Conservation (phyloP, 2,888 invertebrate species). For the Caradrina kadenii region DNA sequence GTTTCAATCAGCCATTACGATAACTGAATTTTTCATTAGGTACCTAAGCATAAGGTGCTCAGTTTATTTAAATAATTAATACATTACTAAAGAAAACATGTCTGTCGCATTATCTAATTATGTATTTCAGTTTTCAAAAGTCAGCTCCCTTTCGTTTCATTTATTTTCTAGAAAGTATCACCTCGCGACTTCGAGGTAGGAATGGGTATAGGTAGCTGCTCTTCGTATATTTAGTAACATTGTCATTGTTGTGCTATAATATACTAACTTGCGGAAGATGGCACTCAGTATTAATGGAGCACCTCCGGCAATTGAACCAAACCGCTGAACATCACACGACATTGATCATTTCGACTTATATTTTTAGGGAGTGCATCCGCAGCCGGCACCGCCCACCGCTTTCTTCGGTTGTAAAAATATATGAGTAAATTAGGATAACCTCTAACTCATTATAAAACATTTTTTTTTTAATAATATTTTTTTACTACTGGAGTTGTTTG, state of each 20-base stretch:
- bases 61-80: too few species aligned
- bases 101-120: not conserved
- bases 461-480: not conserved
- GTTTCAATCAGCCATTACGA: not conserved
- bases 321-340: constrained; percentile 29
- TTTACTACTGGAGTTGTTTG: not conserved
- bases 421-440: too few species aligned
- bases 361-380: not conserved
- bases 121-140: not conserved
- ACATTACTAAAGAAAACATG: too few species aligned
- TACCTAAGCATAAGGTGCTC: too few species aligned
- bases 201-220: not conserved
- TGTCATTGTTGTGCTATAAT: constrained; percentile 21
- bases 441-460: too few species aligned
- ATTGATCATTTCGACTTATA: constrained; percentile 17
- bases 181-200: not conserved
- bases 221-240: not conserved
- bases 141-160: not conserved
- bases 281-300: constrained; percentile 73
- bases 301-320: constrained; percentile 77
- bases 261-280: constrained; percentile 70
- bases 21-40: too few species aligned
- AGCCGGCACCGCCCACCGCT: too few species aligned
- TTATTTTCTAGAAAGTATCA: not conserved
- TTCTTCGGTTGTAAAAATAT: too few species aligned